phyloP scores from a whole-genome alignment of 2,113 vertebrate genomes.

The Zosterops lateralis region DNA sequence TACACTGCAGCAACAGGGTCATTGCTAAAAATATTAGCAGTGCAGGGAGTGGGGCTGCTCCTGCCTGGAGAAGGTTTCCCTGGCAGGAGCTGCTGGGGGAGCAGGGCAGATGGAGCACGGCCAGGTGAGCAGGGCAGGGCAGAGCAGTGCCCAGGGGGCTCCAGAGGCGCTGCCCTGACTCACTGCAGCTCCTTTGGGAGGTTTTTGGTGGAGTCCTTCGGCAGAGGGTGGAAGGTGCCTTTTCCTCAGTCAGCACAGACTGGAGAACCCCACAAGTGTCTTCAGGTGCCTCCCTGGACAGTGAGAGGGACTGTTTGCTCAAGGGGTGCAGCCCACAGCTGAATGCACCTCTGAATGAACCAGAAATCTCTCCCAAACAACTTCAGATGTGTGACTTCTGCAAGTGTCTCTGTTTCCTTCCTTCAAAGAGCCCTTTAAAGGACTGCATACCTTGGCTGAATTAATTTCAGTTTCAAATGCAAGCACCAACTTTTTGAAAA shows the following conservation, averaged over 20 bases:
- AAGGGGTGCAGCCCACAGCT: neutral
- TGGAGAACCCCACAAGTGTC: neutral
- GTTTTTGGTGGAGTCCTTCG: neutral
- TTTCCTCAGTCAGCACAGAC: accelerated
- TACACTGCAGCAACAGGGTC: neutral
- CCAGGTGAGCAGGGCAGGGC: neutral
- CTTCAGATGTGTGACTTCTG: neutral
- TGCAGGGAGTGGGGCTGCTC: neutral
- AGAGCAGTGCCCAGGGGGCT: neutral
- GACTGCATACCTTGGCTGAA: neutral
- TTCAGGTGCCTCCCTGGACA: accelerated
- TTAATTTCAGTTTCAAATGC: neutral
- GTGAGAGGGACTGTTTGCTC: neutral
- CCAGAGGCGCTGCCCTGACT: neutral
- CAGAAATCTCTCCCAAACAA: neutral
- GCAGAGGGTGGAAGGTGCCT: neutral
- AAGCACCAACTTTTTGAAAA: neutral
- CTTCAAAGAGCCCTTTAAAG: neutral
- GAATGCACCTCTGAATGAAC: neutral
- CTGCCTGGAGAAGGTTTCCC: neutral
- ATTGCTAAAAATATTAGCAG: neutral
- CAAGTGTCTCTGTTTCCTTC: neutral
- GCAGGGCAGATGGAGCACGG: neutral
- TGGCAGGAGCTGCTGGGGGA: neutral
- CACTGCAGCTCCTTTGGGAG: accelerated